Conservation (phyloP, 2,113 vertebrate species). For the Nerophis lumbriciformis region DNA sequence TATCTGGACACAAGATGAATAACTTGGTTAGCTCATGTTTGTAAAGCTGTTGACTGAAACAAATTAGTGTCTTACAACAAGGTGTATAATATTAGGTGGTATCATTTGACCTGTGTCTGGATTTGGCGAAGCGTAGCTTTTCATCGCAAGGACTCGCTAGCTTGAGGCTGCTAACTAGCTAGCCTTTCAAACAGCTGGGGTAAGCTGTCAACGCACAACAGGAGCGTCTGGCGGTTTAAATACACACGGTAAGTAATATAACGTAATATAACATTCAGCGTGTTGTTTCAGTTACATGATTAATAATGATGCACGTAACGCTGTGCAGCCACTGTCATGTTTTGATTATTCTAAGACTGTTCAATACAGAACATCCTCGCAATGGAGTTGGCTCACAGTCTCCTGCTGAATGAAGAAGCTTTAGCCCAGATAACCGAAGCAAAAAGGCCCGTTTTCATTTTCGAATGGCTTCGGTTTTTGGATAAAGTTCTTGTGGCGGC, state of each 20-base stretch:
- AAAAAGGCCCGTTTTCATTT: slow-evolving; percentile 95
- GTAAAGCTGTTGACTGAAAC: background rate
- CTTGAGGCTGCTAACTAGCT: slow-evolving; percentile 44
- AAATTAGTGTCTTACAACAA: background rate
- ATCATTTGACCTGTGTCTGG: background rate
- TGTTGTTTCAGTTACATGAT: too few relatives aligned
- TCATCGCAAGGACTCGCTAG: slow-evolving; percentile 31
- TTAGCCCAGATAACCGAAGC: slow-evolving; percentile 96
- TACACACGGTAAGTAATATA: background rate
- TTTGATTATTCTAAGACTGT: too few relatives aligned
- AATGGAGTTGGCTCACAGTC: slow-evolving; percentile 98
- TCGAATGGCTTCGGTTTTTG: slow-evolving; percentile 96
- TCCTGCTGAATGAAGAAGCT: slow-evolving; percentile 95
- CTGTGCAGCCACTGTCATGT: too few relatives aligned
- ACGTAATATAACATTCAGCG: too few relatives aligned
- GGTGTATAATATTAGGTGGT: background rate
- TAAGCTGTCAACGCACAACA: slow-evolving; percentile 39
- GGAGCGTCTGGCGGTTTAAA: background rate
- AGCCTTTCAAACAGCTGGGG: slow-evolving; percentile 38
- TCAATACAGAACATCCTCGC: slow-evolving; percentile 13
- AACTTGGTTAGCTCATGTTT: background rate
- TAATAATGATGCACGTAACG: too few relatives aligned
- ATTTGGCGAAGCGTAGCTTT: slow-evolving; percentile 8
- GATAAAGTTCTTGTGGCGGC: slow-evolving; percentile 95
- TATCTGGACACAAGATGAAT: slow-evolving; percentile 27